phyloP scores from a whole-genome alignment of 2,113 vertebrate genomes.

The Urocynchramus pylzowi region DNA sequence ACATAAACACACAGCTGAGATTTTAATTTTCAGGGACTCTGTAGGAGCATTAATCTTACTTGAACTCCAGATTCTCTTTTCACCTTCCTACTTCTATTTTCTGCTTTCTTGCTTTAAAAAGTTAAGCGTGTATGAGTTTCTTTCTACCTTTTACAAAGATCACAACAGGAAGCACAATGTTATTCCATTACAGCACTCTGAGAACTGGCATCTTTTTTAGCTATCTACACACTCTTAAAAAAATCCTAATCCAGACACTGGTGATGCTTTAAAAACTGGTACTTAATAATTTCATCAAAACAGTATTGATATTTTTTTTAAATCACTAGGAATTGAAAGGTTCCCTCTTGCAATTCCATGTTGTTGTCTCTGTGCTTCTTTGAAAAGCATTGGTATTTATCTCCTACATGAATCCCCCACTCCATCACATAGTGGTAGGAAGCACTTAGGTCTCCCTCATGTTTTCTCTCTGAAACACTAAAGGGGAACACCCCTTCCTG shows the following conservation, averaged over 20 bases:
- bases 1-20: not conserved
- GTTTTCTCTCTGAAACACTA: not conserved
- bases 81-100: not conserved
- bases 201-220: not conserved
- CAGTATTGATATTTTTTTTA: not conserved
- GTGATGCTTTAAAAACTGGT: not conserved
- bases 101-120: not conserved
- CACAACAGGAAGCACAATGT: not conserved
- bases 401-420: not conserved
- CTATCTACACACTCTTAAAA: not conserved
- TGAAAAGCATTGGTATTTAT: not conserved
- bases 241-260: not conserved
- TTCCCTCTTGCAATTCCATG: not conserved
- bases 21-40: not conserved
- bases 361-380: not conserved
- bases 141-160: not conserved
- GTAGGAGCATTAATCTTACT: not conserved
- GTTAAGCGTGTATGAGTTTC: not conserved
- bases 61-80: not conserved
- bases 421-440: not conserved
- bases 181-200: not conserved
- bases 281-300: not conserved
- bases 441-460: not conserved
- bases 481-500: not conserved
- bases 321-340: not conserved